Evolutionary conservation across 1,140 invertebrate species (phyloP).

Genomic region (Harpegnathos saltator): DNA sequence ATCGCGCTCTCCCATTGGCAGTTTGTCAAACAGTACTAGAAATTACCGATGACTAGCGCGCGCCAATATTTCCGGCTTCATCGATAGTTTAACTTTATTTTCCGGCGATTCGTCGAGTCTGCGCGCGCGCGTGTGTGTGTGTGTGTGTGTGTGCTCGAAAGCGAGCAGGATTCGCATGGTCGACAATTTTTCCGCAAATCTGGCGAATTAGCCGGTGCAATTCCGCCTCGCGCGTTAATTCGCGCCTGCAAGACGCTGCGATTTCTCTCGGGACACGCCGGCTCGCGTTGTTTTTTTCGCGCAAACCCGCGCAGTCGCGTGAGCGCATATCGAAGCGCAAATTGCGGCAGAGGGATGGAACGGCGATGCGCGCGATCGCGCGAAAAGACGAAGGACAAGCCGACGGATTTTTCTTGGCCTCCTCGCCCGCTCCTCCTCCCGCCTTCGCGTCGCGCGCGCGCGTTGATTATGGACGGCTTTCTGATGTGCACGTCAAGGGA

Average conservation of each 20-base stretch:
- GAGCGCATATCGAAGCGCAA: not conserved
- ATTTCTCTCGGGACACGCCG: no score
- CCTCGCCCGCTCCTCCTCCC: not conserved
- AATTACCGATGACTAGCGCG: not conserved
- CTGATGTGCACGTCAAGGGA: slow-evolving; percentile 52
- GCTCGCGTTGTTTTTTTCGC: no score
- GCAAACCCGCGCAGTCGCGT: no score
- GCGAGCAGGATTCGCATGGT: not conserved
- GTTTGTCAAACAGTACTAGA: not conserved
- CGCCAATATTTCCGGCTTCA: not conserved
- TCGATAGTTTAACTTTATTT: not conserved
- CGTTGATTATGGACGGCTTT: slow-evolving; percentile 36
- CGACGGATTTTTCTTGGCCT: slow-evolving; percentile 6
- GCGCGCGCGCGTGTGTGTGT: no score
- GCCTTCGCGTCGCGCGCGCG: no score
- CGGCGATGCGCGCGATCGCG: not conserved
- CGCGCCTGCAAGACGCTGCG: no score
- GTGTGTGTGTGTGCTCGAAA: no score
- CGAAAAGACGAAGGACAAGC: not conserved
- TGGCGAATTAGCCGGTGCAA: no score
- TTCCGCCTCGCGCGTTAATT: no score
- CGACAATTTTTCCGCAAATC: not conserved
- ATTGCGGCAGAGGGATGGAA: no score
- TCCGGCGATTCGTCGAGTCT: not conserved
- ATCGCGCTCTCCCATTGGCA: no score